A percentile compares a stretch with the other conserved stretches of the same genome.
phyloP scores from a whole-genome alignment of 2,888 invertebrate genomes.

The Pollenia labialis region DNA sequence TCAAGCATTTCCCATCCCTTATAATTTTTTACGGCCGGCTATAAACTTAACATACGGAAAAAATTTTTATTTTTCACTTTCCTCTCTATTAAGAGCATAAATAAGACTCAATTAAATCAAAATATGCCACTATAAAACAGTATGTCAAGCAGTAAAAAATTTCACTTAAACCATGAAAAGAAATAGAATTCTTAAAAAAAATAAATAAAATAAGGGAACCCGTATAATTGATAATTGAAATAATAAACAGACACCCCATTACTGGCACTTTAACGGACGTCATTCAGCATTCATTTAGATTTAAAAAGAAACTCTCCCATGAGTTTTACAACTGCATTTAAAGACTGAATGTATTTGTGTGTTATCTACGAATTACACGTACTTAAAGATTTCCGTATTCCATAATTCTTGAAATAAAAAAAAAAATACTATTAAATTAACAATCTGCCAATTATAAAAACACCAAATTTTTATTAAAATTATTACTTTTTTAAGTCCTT shows the following conservation, averaged over 20 bases:
- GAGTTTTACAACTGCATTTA: neutral
- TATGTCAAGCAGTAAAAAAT: neutral
- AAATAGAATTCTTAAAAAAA: conserved; percentile 14
- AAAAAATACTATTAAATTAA: conserved; percentile 33
- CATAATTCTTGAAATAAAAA: conserved; percentile 6
- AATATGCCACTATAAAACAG: conserved; percentile 20
- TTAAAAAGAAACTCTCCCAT: conserved; percentile 27
- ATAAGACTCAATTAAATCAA: conserved; percentile 49
- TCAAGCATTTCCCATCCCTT: conserved; percentile 4
- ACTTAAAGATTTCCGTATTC: conserved; percentile 60
- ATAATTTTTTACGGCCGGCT: neutral
- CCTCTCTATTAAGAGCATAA: neutral
- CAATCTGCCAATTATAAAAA: conserved; percentile 55
- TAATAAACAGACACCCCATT: conserved; percentile 43
- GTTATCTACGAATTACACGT: conserved; percentile 48
- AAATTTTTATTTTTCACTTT: conserved; percentile 31
- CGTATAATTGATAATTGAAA: conserved; percentile 53
- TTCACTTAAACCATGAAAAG: conserved; percentile 17
- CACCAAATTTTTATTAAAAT: conserved; percentile 37
- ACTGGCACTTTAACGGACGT: conserved; percentile 12
- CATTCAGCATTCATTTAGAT: neutral
- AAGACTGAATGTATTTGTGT: neutral
- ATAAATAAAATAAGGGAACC: conserved; percentile 32
- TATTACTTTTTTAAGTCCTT: neutral
- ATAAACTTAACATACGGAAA: neutral